Evolutionary conservation across 2,888 invertebrate species (phyloP).

Genomic region (Petrophora chlorosata): DNA sequence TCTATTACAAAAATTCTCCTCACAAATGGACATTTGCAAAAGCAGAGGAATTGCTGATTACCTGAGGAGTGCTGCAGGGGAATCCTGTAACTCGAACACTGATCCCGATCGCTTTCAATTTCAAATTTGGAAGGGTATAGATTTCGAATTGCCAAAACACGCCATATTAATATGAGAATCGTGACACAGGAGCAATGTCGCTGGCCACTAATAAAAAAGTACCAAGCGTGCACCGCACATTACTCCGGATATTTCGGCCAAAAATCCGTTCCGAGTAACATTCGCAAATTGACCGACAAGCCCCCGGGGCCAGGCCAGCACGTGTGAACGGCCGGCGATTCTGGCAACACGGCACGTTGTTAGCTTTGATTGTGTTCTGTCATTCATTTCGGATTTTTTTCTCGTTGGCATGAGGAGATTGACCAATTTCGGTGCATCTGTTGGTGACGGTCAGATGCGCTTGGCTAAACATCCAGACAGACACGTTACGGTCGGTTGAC

Average conservation of each 20-base stretch:
- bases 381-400: conserved; percentile 34
- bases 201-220: no score
- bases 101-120: no score
- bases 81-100: no score
- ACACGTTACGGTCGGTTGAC: no score
- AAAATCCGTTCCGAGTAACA: conserved; percentile 19
- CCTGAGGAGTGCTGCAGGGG: no score
- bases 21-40: no score
- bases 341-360: conserved; percentile 34
- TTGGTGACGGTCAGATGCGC: neutral
- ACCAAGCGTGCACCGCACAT: neutral
- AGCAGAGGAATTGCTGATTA: no score
- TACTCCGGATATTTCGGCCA: conserved; percentile 5
- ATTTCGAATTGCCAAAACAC: conserved; percentile 3
- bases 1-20: no score
- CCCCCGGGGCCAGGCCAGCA: conserved; percentile 27
- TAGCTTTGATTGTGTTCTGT: conserved; percentile 38
- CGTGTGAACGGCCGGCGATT: conserved; percentile 33
- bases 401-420: conserved; percentile 4
- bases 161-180: no score
- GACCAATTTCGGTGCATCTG: conserved; percentile 9
- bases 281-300: conserved; percentile 24
- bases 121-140: no score
- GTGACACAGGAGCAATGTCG: no score
- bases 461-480: no score